phyloP scores from a whole-genome alignment of 2,113 vertebrate genomes.

The Hippoglossus stenolepis region DNA sequence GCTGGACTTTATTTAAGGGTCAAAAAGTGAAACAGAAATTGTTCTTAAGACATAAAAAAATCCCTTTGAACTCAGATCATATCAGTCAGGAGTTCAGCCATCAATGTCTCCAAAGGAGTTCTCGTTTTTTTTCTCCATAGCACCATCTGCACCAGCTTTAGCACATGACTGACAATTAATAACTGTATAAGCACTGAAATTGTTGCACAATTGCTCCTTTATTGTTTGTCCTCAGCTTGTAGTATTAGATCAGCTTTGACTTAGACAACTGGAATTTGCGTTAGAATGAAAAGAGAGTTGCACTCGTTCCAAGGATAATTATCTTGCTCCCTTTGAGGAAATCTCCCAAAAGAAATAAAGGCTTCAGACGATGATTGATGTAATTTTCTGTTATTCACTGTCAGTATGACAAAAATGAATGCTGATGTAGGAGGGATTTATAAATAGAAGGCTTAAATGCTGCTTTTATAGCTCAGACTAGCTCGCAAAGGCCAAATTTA shows the following conservation, averaged over 20 bases:
- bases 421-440: constrained; percentile 52
- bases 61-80: constrained; percentile 77
- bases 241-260: constrained; percentile 25
- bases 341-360: constrained; percentile 51
- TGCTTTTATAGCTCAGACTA: constrained; percentile 42
- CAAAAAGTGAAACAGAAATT: constrained; percentile 76
- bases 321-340: constrained; percentile 20
- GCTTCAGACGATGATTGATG: constrained; percentile 47
- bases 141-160: constrained; percentile 21
- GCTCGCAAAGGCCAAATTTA: constrained; percentile 50
- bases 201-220: constrained; percentile 34
- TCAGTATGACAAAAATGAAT: constrained; percentile 50
- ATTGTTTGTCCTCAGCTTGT: constrained; percentile 28
- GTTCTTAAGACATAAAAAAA: constrained; percentile 68
- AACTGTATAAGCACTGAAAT: constrained; percentile 23
- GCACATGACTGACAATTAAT: constrained; percentile 39
- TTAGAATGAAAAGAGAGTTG: constrained; percentile 29
- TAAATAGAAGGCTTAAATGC: constrained; percentile 52
- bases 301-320: constrained; percentile 31
- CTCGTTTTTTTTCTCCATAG: constrained; percentile 11
- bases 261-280: constrained; percentile 41
- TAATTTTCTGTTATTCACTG: constrained; percentile 48
- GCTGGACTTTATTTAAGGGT: constrained; percentile 80
- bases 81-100: constrained; percentile 63
- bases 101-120: constrained; percentile 42